Evolutionary conservation across 1,140 invertebrate genomes (phyloP), one percentile per base, ranked within the genome.

Genomic region (Triops cancriformis): DNA sequence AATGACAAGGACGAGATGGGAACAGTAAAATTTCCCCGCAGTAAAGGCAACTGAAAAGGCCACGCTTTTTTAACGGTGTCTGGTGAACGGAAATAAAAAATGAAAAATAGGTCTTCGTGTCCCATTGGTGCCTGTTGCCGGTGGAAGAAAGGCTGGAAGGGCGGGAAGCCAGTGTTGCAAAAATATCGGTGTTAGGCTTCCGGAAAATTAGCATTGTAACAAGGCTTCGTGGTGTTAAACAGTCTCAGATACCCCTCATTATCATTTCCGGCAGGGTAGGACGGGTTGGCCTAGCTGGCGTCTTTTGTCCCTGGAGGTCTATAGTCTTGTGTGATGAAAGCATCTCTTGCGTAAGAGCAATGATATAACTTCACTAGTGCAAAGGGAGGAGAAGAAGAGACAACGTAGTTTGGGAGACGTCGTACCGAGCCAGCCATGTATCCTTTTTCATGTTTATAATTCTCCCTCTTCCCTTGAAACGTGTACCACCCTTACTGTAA

Each of bases 81-180:
- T 18, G 6, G 51, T 37, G 51, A 14, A 64, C 51, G n/a, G 51
- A 64, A 64, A 64, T 23, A 64, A 64, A 64, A 64, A n/a, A 9
- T 64, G 51, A 64, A 64, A 64, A 64, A 64, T 45, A 45, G 43
- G 43, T 45, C 11, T 45, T 64, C 51, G 14, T 64, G 51, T 64
- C 51, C 51, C 51, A 64, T 64, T 64, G 10, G 51, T 64, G 51
- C 51, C 51, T 64, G 51, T 64, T 64, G 51, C 51, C 51, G n/a
- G 14, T 64, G 7, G 18, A 64, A 18, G 14, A 23, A 23, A 64
- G 23, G 51, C 14, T n/a, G 23, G 23, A 10, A 64, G 5, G 9
- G n/a, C 14, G 45, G n/a, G n/a, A 51, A 51, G 45, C 1, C 1
- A 51, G n/a, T 12, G 45, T n/a, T n/a, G 7, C 51, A 64, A 64